Conservation (phyloP, 2,797 vertebrate genomes). For the Myotis findleyi region DNA sequence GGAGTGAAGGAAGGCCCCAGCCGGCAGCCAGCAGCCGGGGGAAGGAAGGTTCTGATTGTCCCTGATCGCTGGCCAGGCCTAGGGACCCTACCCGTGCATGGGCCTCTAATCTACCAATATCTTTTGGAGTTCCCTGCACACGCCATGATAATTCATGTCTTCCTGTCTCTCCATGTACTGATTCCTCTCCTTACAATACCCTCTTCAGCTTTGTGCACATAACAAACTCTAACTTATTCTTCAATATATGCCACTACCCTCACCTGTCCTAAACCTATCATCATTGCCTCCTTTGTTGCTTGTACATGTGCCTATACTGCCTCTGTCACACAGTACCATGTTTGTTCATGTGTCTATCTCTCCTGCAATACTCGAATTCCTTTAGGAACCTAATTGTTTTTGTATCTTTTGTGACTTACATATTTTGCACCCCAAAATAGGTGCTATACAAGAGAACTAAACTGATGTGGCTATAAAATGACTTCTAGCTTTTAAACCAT, state of each 20-base stretch:
- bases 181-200: background rate
- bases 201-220: background rate
- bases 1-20: no score
- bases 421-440: background rate
- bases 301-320: background rate
- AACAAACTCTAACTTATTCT: conserved; percentile 2
- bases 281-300: background rate
- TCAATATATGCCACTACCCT: background rate
- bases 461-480: background rate
- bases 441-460: background rate
- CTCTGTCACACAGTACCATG: background rate
- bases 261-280: background rate
- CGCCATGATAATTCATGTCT: accelerated
- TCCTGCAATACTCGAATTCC: background rate
- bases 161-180: background rate
- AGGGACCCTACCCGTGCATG: no score
- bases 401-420: background rate
- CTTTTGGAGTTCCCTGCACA: background rate
- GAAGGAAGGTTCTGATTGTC: no score
- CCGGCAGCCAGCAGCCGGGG: no score
- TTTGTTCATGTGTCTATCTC: background rate
- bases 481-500: conserved; percentile 20
- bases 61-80: no score
- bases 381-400: background rate
- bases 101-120: background rate